Evolutionary conservation across 1,140 invertebrate genomes (phyloP).

Genomic region (Orius laevigatus): DNA sequence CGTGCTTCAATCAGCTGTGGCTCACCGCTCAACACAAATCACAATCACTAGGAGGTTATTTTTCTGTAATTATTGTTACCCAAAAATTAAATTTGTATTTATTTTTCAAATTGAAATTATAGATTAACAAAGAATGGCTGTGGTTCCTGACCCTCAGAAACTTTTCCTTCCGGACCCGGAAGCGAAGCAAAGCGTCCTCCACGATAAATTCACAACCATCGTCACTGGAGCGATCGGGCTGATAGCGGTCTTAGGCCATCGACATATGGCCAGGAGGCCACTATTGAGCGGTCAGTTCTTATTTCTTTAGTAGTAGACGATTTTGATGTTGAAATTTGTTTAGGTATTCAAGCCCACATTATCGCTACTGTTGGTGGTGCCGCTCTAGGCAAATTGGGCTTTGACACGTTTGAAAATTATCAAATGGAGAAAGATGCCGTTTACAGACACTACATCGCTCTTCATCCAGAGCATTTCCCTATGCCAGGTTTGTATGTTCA

Average conservation of each 20-base stretch:
- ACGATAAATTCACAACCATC: conserved; percentile 6
- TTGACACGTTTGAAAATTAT: conserved; percentile 29
- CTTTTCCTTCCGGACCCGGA: conserved; percentile 9
- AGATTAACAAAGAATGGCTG: conserved; percentile 11
- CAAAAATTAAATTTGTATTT: too few species aligned
- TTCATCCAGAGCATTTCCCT: conserved; percentile 53
- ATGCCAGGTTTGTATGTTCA: conserved; percentile 34
- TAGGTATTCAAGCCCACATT: conserved; percentile 5
- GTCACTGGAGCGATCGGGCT: neutral
- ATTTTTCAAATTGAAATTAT: too few species aligned
- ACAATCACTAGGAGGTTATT: too few species aligned
- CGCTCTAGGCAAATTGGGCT: conserved; percentile 24
- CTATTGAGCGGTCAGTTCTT: conserved; percentile 10
- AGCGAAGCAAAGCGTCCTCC: neutral
- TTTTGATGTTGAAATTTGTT: too few species aligned
- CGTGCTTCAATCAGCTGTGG: too few species aligned
- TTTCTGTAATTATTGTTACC: too few species aligned
- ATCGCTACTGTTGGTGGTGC: neutral
- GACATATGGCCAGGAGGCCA: neutral
- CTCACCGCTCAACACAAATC: too few species aligned
- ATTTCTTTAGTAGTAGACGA: too few species aligned
- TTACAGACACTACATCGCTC: conserved; percentile 46
- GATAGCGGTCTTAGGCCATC: neutral
- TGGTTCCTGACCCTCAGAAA: conserved; percentile 6
- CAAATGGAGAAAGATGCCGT: conserved; percentile 43